Base-by-base conservation (phyloP, 2,888 invertebrate genomes). In the Dendrolimus houi region DNA sequence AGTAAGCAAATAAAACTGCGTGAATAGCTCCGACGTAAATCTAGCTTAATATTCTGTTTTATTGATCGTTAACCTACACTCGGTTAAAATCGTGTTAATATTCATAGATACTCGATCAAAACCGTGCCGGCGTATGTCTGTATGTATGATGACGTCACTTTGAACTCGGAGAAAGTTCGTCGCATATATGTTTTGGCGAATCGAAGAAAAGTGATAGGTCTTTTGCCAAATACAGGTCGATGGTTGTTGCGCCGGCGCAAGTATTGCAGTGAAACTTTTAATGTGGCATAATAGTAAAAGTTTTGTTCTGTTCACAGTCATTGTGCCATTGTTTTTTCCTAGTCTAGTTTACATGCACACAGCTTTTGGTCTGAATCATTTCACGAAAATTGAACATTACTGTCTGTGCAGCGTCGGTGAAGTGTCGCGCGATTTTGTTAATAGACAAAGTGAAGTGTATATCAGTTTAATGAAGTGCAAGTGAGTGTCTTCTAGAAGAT, bases 111-210 rank as follows among this genome's bases (percentile, higher is more conserved):
- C 47, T 47, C 47, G 47, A 47, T 47, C 47, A 47, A 47, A 47
- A 47, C 9, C 47, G 47, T 10, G 29, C 29, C 29, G 12, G 12
- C 1, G 47, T 47, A 47, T 6, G 47, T 47, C 47, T 47, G 47
- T 47, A 12, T 47, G 47, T 47, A 55, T 56, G 56, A 52, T 17
- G 58, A 56, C 60, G 61, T 57, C 58, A 59, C 55, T 58, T 54
- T 52, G 61, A 65, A 62, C 59, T 66, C 61, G 66, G 77, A 74
- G 82, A 82, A 81, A 81, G 82, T 80, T 61, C 56, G 58, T 59
- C 57, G 59, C 56, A 53, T 61, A 57, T 59, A 53, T 66, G 67
- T 75, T 76, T 71, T 73, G 71, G 64, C 70, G 71, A 74, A 76
- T 63, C 60, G 60, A 47, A 69, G 71, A 74, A 68, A 69, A 71